Evolutionary conservation across 1,140 invertebrate species (phyloP).

Genomic region (Eumeta japonica): DNA sequence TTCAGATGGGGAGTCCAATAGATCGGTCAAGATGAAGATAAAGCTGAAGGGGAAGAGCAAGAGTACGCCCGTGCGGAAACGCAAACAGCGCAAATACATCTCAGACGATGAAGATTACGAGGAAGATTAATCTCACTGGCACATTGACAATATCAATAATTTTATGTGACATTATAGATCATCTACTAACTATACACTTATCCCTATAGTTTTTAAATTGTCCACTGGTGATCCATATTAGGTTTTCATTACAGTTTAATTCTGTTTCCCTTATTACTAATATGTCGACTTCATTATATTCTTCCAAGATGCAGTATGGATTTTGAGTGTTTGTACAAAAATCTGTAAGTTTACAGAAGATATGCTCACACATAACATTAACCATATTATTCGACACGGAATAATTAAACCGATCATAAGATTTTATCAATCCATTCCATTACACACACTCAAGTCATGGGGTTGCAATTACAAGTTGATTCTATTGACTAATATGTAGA

Average conservation of each 20-base stretch:
- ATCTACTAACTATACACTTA: neutral
- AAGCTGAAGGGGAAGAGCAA: constrained; percentile 51
- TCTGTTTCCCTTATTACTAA: neutral
- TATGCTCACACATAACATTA: too few relatives aligned
- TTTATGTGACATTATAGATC: neutral
- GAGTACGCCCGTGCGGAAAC: constrained; percentile 40
- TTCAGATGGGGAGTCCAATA: constrained; percentile 50
- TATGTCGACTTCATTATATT: neutral
- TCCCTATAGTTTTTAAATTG: neutral
- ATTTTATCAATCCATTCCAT: too few relatives aligned
- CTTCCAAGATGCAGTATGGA: too few relatives aligned
- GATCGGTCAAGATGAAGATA: constrained; percentile 57
- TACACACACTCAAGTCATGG: too few relatives aligned
- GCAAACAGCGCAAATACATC: constrained; percentile 48
- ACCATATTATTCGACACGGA: too few relatives aligned
- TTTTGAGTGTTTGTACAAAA: too few relatives aligned
- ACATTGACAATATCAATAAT: neutral
- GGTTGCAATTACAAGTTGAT: too few relatives aligned
- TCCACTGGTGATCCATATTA: neutral
- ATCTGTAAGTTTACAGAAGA: too few relatives aligned
- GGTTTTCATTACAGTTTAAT: neutral
- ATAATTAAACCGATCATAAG: too few relatives aligned
- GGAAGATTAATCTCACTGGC: constrained; percentile 33
- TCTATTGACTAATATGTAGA: too few relatives aligned
- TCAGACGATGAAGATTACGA: constrained; percentile 56